phyloP scores from a whole-genome alignment of 2,797 vertebrate genomes.

The Pelodytes ibericus region DNA sequence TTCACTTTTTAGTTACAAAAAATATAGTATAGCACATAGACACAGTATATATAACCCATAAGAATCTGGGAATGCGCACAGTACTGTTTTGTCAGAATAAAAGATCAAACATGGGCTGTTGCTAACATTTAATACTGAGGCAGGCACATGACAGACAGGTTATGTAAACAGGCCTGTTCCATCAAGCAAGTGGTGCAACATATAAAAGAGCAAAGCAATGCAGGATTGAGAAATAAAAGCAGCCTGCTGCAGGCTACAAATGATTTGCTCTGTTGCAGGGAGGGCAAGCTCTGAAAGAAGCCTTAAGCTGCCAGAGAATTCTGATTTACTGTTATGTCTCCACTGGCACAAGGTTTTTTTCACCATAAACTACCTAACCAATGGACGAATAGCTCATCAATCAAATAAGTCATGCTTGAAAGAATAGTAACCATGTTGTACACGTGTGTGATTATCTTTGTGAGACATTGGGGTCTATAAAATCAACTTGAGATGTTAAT shows the following conservation, averaged over 20 bases:
- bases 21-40: too few species aligned
- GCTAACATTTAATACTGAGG: not conserved
- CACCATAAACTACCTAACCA: not conserved
- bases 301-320: not conserved
- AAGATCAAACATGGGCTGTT: not conserved
- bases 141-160: not conserved
- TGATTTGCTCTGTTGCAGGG: conserved; percentile 5
- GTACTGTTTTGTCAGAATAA: not conserved
- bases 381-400: not conserved
- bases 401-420: not conserved
- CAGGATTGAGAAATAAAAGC: not conserved
- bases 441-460: not conserved
- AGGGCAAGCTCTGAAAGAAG: not conserved
- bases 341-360: not conserved
- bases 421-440: not conserved
- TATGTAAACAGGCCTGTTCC: conserved; percentile 1
- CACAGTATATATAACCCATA: too few species aligned
- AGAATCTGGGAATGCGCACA: too few species aligned
- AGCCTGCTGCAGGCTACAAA: not conserved
- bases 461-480: too few species aligned
- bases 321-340: conserved; percentile 2
- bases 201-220: not conserved
- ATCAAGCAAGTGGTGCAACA: not conserved
- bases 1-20: too few species aligned
- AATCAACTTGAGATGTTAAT: too few species aligned